Evolutionary conservation across 2,797 vertebrate genomes (phyloP).

Genomic region (Pyrocephalus nanus): DNA sequence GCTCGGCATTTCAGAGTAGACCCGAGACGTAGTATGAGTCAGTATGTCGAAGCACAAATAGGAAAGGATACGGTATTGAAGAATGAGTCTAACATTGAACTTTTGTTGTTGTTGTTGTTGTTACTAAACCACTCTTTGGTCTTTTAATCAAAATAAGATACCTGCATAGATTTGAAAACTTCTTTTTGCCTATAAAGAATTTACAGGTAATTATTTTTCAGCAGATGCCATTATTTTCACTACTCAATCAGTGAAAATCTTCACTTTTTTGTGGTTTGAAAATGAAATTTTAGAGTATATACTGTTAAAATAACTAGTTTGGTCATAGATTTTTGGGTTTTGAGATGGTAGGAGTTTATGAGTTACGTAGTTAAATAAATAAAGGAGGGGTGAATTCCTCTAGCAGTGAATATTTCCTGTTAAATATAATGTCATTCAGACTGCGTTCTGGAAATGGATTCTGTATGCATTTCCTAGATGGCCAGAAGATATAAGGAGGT

Average conservation of each 20-base stretch:
- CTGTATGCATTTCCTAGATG: not conserved
- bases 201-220: not conserved
- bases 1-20: not conserved
- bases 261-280: not conserved
- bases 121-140: not conserved
- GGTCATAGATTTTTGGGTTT: not conserved
- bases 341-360: not conserved
- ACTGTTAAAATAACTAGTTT: not conserved
- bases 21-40: not conserved
- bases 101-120: not conserved
- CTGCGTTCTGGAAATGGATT: not conserved
- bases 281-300: not conserved
- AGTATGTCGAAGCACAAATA: not conserved
- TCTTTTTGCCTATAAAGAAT: not conserved
- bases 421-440: not conserved
- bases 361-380: not conserved
- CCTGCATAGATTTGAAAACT: not conserved
- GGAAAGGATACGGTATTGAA: not conserved
- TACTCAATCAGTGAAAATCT: not conserved
- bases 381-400: not conserved
- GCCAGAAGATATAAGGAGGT: not conserved
- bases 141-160: not conserved
- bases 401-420: not conserved
- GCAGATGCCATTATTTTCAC: not conserved
- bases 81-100: not conserved